Evolutionary conservation across 2,888 invertebrate species (phyloP).

Genomic region (Troides aeacus): DNA sequence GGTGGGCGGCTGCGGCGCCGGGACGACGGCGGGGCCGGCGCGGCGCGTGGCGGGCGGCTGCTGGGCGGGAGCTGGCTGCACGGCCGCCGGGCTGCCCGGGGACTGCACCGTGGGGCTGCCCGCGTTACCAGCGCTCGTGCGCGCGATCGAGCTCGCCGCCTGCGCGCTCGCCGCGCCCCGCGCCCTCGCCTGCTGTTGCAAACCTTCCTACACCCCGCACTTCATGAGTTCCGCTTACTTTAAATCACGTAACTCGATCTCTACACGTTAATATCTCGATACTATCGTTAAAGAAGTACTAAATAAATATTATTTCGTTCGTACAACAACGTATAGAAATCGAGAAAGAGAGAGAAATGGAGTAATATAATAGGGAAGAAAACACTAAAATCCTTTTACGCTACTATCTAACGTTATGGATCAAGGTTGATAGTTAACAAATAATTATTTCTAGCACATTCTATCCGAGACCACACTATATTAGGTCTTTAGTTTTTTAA

Average conservation of each 20-base stretch:
- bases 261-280: conserved; percentile 7
- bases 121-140: conserved; percentile 82
- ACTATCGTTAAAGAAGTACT: neutral
- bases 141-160: conserved; percentile 77
- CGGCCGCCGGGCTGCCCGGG: conserved; percentile 40
- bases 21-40: conserved; percentile 64
- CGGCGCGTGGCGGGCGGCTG: conserved; percentile 69
- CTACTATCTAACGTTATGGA: conserved; percentile 14
- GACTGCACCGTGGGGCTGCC: conserved; percentile 67
- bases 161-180: conserved; percentile 75
- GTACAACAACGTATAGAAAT: conserved; percentile 16
- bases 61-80: conserved; percentile 39
- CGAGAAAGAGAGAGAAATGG: conserved; percentile 3
- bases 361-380: conserved; percentile 2
- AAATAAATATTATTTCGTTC: neutral
- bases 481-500: neutral
- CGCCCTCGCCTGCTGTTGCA: conserved; percentile 71
- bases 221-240: conserved; percentile 5
- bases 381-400: neutral
- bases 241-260: neutral
- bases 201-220: conserved; percentile 32
- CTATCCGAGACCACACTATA: neutral
- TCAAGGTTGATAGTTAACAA: neutral
- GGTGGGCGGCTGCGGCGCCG: conserved; percentile 67
- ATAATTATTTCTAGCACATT: conserved; percentile 3